Conservation (phyloP, 2,797 vertebrate species). For the Sternotherus odoratus region DNA sequence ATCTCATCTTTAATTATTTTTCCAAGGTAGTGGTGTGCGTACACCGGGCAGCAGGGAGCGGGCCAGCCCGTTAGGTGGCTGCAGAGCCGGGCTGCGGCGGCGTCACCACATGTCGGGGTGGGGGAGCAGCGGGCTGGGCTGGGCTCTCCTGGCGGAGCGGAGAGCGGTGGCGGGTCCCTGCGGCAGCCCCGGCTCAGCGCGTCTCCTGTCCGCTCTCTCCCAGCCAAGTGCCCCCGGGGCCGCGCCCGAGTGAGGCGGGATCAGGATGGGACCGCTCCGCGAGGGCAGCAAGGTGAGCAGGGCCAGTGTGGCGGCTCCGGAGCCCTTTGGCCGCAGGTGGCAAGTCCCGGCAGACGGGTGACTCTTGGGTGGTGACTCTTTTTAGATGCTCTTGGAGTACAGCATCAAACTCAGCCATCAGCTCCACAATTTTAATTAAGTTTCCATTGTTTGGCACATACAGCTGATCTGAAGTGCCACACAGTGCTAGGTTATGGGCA, state of each 20-base stretch:
- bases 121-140: conserved; percentile 24
- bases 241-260: conserved; percentile 44
- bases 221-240: conserved; percentile 43
- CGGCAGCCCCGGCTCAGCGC: conserved; percentile 1
- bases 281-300: conserved; percentile 65
- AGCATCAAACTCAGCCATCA: too few species aligned
- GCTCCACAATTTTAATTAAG: too few species aligned
- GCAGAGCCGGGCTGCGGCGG: conserved; percentile 40
- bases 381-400: too few species aligned
- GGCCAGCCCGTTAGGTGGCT: not conserved
- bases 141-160: not conserved
- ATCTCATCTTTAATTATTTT: too few species aligned
- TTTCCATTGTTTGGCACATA: too few species aligned
- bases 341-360: not conserved
- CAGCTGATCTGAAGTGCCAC: too few species aligned
- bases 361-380: too few species aligned
- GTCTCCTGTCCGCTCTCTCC: not conserved
- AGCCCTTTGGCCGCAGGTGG: not conserved
- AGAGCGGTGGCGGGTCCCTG: not conserved
- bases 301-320: not conserved
- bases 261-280: conserved; percentile 74
- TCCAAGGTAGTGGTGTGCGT: too few species aligned
- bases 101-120: conserved; percentile 77
- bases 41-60: not conserved
- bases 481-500: too few species aligned